Evolutionary conservation across 1,140 invertebrate genomes (phyloP).

Genomic region (Polyergus mexicanus): DNA sequence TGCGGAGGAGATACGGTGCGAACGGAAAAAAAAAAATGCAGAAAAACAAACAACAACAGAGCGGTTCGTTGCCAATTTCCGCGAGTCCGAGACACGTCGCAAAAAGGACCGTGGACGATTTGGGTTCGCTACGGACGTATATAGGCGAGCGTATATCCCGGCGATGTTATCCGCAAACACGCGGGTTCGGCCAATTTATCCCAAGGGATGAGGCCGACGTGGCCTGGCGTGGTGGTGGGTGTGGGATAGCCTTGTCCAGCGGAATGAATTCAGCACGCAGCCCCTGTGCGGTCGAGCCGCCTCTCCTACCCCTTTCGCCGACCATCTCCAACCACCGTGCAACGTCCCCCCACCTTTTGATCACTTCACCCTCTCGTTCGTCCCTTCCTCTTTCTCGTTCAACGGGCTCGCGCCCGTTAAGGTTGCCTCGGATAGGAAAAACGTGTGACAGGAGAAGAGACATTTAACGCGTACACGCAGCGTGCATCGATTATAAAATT

Average conservation of each 20-base stretch:
- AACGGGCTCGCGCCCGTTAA: constrained; percentile 56
- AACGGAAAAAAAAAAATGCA: constrained; percentile 29
- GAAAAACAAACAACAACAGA: constrained; percentile 65
- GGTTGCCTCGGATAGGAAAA: constrained; percentile 59
- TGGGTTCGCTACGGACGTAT: constrained; percentile 71
- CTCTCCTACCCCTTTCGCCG: constrained; percentile 66
- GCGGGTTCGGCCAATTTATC: constrained; percentile 85
- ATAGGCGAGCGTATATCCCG: constrained; percentile 81
- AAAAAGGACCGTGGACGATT: constrained; percentile 74
- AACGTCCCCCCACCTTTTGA: constrained; percentile 65
- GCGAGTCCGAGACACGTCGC: constrained; percentile 74
- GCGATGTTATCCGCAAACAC: constrained; percentile 85
- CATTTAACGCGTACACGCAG: too few relatives aligned
- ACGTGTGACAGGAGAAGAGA: constrained; percentile 36
- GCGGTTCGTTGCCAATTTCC: constrained; percentile 80
- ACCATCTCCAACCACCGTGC: constrained; percentile 67
- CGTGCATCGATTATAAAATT: neutral
- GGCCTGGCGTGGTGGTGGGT: constrained; percentile 72
- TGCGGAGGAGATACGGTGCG: constrained; percentile 4
- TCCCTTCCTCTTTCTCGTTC: constrained; percentile 43
- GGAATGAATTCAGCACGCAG: constrained; percentile 84
- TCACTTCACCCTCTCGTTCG: constrained; percentile 56
- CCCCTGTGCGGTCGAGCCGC: constrained; percentile 75
- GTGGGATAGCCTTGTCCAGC: constrained; percentile 81
- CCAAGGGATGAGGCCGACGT: constrained; percentile 82